phyloP scores from a whole-genome alignment of 2,888 invertebrate species.

The Oscheius onirici region DNA sequence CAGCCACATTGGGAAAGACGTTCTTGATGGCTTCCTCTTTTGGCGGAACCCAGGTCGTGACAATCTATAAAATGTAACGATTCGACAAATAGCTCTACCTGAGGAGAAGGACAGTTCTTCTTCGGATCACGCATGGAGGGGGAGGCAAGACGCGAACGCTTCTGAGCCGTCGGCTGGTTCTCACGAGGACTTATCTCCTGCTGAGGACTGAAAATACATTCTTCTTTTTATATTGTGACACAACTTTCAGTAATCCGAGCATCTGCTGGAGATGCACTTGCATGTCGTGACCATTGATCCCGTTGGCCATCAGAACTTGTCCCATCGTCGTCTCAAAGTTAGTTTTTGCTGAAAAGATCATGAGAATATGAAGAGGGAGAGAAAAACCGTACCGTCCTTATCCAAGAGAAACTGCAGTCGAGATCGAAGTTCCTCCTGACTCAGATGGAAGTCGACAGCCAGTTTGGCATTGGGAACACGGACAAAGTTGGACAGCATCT shows the following conservation, averaged over 20 bases:
- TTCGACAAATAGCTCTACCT: background rate
- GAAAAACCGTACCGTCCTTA: background rate
- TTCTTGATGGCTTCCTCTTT: slow-evolving; percentile 18
- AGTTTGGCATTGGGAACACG: too few species aligned
- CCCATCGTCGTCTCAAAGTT: background rate
- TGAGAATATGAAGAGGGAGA: background rate
- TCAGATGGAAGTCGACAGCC: too few species aligned
- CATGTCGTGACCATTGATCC: background rate
- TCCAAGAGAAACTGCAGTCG: background rate
- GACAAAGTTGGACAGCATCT: background rate
- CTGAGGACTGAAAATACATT: background rate
- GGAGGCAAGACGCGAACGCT: slow-evolving; percentile 3
- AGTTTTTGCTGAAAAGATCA: background rate
- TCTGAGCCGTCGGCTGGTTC: background rate
- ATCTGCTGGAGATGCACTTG: slow-evolving; percentile 14
- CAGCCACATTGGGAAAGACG: background rate
- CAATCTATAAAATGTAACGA: background rate
- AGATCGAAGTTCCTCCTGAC: background rate
- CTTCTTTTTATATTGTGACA: background rate
- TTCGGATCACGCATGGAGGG: background rate
- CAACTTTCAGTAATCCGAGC: background rate
- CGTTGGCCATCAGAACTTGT: background rate
- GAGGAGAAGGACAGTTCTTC: background rate
- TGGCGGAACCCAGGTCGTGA: slow-evolving; percentile 33
- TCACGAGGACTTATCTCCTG: slow-evolving; percentile 14